These are phyloP conservation scores for Clepsis dumicolana DNA, from an alignment of 2,888 invertebrate genomes.

Conservation along the genomic window DNA sequence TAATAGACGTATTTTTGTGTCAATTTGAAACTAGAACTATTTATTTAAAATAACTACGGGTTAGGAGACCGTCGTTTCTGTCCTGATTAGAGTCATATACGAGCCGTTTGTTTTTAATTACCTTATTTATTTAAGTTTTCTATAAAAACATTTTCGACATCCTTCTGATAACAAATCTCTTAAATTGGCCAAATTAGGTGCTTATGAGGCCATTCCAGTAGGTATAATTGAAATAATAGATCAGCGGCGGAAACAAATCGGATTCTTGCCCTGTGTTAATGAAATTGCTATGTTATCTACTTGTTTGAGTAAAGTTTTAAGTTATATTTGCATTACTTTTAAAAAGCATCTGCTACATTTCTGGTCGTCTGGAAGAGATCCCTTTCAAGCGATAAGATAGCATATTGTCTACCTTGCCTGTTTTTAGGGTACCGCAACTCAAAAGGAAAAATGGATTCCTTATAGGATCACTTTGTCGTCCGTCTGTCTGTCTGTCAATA, in stretches of 20 bases:
- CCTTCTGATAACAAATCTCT: slow-evolving; percentile 33
- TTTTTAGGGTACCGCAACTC: too few relatives aligned
- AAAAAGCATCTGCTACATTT: too few relatives aligned
- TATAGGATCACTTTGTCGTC: too few relatives aligned
- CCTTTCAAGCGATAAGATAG: too few relatives aligned
- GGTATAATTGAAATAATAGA: slow-evolving; percentile 42
- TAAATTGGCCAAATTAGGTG: slow-evolving; percentile 47
- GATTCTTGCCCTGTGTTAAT: slow-evolving; percentile 15
- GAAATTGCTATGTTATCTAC: background rate
- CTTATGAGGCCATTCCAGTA: slow-evolving; percentile 43
- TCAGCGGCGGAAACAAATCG: slow-evolving; percentile 28
- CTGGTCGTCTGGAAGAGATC: too few relatives aligned
- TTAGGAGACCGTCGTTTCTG: too few relatives aligned
- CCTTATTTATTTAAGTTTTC: slow-evolving; percentile 33
- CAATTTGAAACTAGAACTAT: too few relatives aligned
- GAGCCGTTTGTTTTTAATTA: slow-evolving; percentile 23
- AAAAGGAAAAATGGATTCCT: too few relatives aligned
- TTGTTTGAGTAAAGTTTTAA: background rate
- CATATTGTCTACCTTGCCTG: too few relatives aligned
- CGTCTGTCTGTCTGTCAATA: too few relatives aligned
- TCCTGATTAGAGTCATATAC: slow-evolving; percentile 17
- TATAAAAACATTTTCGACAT: slow-evolving; percentile 30
- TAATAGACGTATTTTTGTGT: too few relatives aligned
- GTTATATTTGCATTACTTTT: background rate
- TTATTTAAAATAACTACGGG: too few relatives aligned